A percentile compares a stretch with the other conserved stretches of the same genome.
Evolutionary conservation across 2,888 invertebrate species (phyloP).

Genomic region (Trichogramma evanescens): DNA sequence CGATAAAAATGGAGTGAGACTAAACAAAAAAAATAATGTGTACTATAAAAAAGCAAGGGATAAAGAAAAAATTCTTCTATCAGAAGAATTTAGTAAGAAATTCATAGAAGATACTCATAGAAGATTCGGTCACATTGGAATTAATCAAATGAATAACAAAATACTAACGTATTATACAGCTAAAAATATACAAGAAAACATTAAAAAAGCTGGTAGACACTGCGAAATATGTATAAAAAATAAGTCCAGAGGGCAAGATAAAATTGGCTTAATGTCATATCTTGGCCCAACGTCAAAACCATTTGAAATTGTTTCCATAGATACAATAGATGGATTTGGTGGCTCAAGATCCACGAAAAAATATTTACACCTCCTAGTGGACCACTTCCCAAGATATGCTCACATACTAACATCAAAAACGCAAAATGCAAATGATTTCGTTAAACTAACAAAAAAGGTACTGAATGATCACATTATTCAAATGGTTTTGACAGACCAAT

Average conservation of each 20-base stretch:
- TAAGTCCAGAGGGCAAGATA: constrained; percentile 10
- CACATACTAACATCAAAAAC: constrained; percentile 22
- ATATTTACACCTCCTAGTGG: background rate
- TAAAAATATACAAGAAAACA: constrained; percentile 6
- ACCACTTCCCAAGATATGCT: constrained; percentile 1
- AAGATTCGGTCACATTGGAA: constrained; percentile 18
- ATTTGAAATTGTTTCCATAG: constrained; percentile 11
- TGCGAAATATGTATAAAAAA: constrained; percentile 9
- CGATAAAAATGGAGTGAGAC: background rate
- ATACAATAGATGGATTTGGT: constrained; percentile 22
- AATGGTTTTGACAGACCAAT: constrained; percentile 17
- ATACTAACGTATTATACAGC: constrained; percentile 15
- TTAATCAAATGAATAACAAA: constrained; percentile 13
- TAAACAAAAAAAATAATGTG: background rate
- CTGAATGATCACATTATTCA: constrained; percentile 1
- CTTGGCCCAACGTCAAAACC: background rate
- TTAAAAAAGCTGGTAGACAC: background rate
- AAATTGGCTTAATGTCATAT: constrained; percentile 15
- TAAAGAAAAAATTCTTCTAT: background rate
- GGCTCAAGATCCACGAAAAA: constrained; percentile 24
- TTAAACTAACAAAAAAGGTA: constrained; percentile 12
- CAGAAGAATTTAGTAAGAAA: constrained; percentile 4
- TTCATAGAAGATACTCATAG: constrained; percentile 1
- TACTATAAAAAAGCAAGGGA: too few species aligned
- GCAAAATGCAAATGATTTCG: constrained; percentile 25